Base-by-base conservation (phyloP, 1,140 invertebrate genomes). In the Psix sp. region DNA sequence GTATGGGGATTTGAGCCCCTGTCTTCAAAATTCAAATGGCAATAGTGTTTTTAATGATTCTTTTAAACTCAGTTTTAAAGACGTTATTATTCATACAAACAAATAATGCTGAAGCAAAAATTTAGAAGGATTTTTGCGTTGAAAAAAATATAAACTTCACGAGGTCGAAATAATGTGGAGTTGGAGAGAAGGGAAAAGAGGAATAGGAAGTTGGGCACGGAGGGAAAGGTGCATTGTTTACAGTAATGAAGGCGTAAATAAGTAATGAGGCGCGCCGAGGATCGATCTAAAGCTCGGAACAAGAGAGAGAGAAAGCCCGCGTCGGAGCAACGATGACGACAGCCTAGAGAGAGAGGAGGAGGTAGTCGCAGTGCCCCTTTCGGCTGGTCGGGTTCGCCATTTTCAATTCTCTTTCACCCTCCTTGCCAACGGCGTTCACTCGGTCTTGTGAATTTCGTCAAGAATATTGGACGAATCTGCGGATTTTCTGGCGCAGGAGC, bases 221-320 rank as follows among this genome's bases (percentile, higher is more conserved):
- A 77, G 80, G 74, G 77, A 65, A 45, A 77, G 77, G 77, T 72
- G 76, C 77, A 82, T 82, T 84, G 82, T 82, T 84, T 84, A 82
- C 77, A 79, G 81, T 84, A 84, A 84, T 82, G 82, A 84, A 84
- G 79, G 79, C 79, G 80, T 84, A 84, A 84, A 84, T 84, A 84
- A 84, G 79, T 82, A 80, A 84, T 78, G 79, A 84, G 77, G 67
- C 75, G 72, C 66, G 79, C 75, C 77, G 78, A 74, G 77, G 75
- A 82, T 83, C 82, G 82, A 83, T 82, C 80, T 80, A 71, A 66
- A 65, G 56, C 73, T 51, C 59, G 39, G 59, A 51, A 40, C 52
- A 15, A 52, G 59, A 45, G 59, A 63, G 56, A 43, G 4, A 59
- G 52, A 35, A 15, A 51, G 48, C 39, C 33, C 26, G 46, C 29